A percentile compares a stretch with the other conserved stretches of the same genome.
Conservation (phyloP, 2,113 vertebrate genomes). For the Rostratula benghalensis region DNA sequence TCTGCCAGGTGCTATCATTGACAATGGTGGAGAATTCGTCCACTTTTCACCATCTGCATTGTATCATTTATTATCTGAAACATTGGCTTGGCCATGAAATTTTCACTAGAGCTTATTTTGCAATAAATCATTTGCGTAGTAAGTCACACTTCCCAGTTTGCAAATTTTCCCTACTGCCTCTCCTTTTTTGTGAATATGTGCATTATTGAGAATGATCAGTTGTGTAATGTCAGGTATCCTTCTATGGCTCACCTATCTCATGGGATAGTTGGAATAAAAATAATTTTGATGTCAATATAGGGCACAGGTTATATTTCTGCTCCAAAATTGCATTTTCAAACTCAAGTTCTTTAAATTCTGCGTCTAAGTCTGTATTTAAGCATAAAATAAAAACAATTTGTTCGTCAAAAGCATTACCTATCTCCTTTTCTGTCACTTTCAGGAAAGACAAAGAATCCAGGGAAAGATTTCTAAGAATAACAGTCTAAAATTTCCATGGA, state of each 20-base stretch:
- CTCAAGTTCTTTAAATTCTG: background rate
- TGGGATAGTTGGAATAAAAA: background rate
- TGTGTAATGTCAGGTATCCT: background rate
- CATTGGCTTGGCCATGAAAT: background rate
- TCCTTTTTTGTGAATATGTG: background rate
- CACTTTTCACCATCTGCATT: background rate
- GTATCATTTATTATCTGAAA: background rate
- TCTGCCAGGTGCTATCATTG: background rate
- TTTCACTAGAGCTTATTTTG: background rate
- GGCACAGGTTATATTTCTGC: background rate
- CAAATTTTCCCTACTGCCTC: background rate
- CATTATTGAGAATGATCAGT: background rate
- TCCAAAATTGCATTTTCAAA: background rate
- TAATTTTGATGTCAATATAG: background rate
- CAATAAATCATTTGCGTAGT: background rate
- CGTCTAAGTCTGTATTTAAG: background rate
- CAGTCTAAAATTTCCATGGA: slow-evolving; percentile 19
- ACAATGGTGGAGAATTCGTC: background rate
- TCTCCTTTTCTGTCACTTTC: background rate
- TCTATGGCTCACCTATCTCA: background rate
- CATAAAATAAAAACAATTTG: background rate
- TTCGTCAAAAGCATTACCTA: background rate
- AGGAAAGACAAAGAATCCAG: background rate
- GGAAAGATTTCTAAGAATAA: slow-evolving; percentile 31
- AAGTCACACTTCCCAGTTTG: background rate